Percentiles rank a stretch among this genome's conserved stretches.
Conservation (phyloP, 2,888 invertebrate species). For the Cantharis rustica region DNA sequence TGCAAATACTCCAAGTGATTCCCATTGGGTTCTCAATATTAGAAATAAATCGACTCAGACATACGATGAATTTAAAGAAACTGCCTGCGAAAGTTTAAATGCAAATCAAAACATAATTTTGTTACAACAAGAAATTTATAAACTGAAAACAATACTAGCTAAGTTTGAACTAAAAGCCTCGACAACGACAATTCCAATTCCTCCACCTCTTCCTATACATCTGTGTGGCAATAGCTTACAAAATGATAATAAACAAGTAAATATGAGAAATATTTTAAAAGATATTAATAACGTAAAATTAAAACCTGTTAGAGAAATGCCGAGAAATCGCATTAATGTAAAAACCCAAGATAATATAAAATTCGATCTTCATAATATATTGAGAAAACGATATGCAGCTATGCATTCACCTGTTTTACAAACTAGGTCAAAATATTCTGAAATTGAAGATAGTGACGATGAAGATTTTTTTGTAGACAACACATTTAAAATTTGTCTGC, state of each 20-base stretch:
- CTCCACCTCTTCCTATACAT: background rate
- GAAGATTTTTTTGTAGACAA: background rate
- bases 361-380: background rate
- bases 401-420: background rate
- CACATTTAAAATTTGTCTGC: background rate
- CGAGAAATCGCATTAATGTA: background rate
- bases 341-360: background rate
- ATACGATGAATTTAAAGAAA: background rate
- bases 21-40: constrained; percentile 21
- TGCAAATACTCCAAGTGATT: constrained; percentile 9
- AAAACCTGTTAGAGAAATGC: background rate
- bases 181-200: background rate
- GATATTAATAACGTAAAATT: background rate
- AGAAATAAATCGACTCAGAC: constrained; percentile 6
- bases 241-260: background rate
- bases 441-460: background rate
- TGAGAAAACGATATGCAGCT: background rate
- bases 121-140: background rate
- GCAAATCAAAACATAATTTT: background rate
- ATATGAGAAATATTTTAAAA: background rate
- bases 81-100: background rate
- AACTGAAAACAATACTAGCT: background rate
- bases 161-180: background rate
- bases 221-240: background rate
- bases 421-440: background rate